Evolutionary conservation across 2,888 invertebrate genomes (phyloP), one percentile per base, ranked within the genome.

Genomic region (Melipona bicolor): DNA sequence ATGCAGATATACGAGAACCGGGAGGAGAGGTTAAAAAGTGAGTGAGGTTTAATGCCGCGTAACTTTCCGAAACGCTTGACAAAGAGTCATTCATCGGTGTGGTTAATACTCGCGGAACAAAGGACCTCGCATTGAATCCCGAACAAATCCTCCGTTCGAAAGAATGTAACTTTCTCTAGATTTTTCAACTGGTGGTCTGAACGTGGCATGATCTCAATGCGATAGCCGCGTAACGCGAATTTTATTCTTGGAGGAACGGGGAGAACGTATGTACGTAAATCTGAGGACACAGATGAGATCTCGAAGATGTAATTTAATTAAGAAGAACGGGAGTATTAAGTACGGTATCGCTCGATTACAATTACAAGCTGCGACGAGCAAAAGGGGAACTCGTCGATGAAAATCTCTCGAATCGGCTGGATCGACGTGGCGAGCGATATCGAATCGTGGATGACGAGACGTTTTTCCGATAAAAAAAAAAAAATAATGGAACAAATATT

Each of bases 1-100:
- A 94, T 93, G 93, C 94, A 94, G 77, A 81, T 90, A 27, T 83
- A 90, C 73, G 93, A 93, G 11, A 91, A 85, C 52, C 87, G 89
- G 50, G 91, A 91, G 77, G 89, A 90, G 68, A 91, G 76, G 15
- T 75, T 83, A 64, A 93, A 92, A 91, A 89, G 93, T 93, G 73
- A 69, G 84, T 43, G 43, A 43, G 43, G 1, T 84, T 73, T 61
- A 72, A n/a, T 19, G 24, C 62, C 64, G 50, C 15, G 21, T 24
- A 65, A 50, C 2, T 72, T 62, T 75, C 65, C 49, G 32, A 62
- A 50, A 52, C 21, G 32, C 36, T n/a, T 50, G 27, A 32, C 19
- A 13, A n/a, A 62, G 19, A 50, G 24, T 43, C 36, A 5, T 50
- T 68, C 50, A n/a, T 24, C 13, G 27, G 24, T 21, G 21, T 62